Evolutionary conservation across 2,113 vertebrate species (phyloP), one percentile per base, ranked within the genome.

Genomic region (Ophiodon elongatus): DNA sequence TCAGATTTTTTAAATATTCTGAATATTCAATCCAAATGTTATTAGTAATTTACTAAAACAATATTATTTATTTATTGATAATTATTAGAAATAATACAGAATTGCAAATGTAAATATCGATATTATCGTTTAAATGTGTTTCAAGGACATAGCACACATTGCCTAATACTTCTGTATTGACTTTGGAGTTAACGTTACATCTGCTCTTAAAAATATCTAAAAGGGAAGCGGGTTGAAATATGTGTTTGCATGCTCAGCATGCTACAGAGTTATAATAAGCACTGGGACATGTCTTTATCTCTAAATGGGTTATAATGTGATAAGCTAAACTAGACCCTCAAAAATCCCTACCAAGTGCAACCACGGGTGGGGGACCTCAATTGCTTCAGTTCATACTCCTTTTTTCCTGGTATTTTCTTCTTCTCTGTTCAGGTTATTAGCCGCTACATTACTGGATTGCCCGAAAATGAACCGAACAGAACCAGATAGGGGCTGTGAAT

Each of bases 221-320:
- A 91, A 75, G 72, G n/a, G 37, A 75, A 68, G 60, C 68, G 29
- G 68, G 84, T 85, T 93, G 84, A 87, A 93, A 93, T 86, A 80
- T 90, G 80, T 92, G 90, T 94, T 93, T 94, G 92, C 88, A 87
- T 83, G 79, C 90, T 92, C 93, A 94, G 91, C 91, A 86, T 91
- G 94, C 96, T 94, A 94, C 91, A 94, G 93, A 88, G 89, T 95
- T 95, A 95, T 96, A 97, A 97, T 97, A 97, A 96, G 94, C 96
- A 94, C 84, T 85, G 91, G 96, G 95, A 95, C 95, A 95, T 95
- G 96, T 97, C 96, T 97, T 91, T 97, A 97, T 97, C 95, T 95
- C 94, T 96, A 97, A 98, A 97, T 97, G 95, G 96, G 95, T 97
- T 97, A 97, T 97, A 97, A 97, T 92, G 96, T 95, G 96, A 98